Percentiles rank a stretch among this genome's conserved stretches.
phyloP scores from a whole-genome alignment of 1,140 invertebrate species.

The Drosophila lacteicornis region DNA sequence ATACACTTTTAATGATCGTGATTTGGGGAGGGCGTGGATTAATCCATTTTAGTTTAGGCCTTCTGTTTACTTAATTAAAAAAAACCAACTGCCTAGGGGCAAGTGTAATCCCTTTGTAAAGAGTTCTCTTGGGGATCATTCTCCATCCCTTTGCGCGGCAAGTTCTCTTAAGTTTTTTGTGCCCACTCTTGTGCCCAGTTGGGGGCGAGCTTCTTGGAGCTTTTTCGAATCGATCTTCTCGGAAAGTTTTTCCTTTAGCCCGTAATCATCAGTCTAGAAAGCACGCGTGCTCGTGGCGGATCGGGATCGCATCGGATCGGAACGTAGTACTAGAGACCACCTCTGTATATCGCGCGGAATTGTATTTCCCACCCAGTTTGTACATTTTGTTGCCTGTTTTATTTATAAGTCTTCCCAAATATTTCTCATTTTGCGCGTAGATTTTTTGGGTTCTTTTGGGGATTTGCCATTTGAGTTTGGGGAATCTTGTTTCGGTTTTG shows the following conservation, averaged over 20 bases:
- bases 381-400: conserved; percentile 51
- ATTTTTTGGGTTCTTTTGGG: conserved; percentile 16
- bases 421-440: conserved; percentile 32
- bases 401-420: conserved; percentile 64
- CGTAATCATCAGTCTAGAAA: conserved; percentile 61
- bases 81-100: conserved; percentile 8
- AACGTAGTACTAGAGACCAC: conserved; percentile 1
- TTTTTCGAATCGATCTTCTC: conserved; percentile 54
- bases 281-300: conserved; percentile 52
- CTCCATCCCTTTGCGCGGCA: conserved; percentile 9
- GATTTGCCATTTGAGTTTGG: conserved; percentile 65
- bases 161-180: conserved; percentile 39
- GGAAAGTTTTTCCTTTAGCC: conserved; percentile 65
- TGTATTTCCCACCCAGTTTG: conserved; percentile 33
- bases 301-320: conserved; percentile 34
- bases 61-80: conserved; percentile 66
- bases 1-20: conserved; percentile 64
- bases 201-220: conserved; percentile 54
- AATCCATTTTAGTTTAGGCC: conserved; percentile 58
- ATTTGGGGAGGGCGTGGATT: conserved; percentile 20
- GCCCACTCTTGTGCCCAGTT: conserved; percentile 15
- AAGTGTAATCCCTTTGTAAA: conserved; percentile 21
- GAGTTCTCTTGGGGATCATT: conserved; percentile 9
- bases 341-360: conserved; percentile 26
- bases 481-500: conserved; percentile 44